Evolutionary conservation across 2,888 invertebrate genomes (phyloP).

Genomic region (Pristionchus fissidentatus): DNA sequence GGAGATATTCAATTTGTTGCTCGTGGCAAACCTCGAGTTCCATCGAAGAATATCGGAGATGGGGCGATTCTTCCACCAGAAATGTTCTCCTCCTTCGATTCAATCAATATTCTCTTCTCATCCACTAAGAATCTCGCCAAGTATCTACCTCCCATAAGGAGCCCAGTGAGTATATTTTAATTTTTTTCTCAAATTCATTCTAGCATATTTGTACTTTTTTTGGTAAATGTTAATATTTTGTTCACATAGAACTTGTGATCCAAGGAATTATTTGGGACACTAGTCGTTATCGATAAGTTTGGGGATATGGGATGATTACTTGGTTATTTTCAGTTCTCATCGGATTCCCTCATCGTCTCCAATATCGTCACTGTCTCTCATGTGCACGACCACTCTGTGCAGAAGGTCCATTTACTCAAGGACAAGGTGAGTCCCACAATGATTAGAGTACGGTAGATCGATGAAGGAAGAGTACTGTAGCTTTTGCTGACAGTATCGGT

Average conservation of each 20-base stretch:
- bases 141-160: not conserved
- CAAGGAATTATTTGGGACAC: no score
- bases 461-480: not conserved
- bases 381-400: not conserved
- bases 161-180: not conserved
- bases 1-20: not conserved
- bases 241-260: no score
- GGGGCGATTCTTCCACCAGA: conserved; percentile 3
- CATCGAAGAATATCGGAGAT: conserved; percentile 1
- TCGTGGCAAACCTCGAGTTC: not conserved
- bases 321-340: not conserved
- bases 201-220: not conserved
- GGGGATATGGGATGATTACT: not conserved
- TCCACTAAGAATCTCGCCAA: not conserved
- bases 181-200: not conserved
- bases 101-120: conserved; percentile 26
- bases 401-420: not conserved
- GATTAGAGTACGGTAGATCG: not conserved
- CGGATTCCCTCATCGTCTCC: conserved; percentile 6
- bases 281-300: no score
- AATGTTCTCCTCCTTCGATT: not conserved
- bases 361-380: conserved; percentile 15
- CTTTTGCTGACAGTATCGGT: not conserved
- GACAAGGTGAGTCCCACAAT: not conserved
- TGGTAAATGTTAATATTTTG: no score